Conservation (phyloP, 2,888 invertebrate species). For the Shargacucullia verbasci region DNA sequence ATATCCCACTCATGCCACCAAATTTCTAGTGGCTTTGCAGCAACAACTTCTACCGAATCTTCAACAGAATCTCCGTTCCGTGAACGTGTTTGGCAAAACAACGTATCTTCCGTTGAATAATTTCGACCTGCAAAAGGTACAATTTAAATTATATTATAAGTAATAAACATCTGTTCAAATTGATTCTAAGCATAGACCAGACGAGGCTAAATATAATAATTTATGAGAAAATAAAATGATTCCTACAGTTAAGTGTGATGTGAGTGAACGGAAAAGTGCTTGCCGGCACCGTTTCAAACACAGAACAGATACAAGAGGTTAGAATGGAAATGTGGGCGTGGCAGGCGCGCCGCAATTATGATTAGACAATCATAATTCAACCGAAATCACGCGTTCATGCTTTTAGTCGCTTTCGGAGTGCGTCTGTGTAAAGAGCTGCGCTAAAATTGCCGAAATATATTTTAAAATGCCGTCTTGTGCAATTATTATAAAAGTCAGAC, state of each 20-base stretch:
- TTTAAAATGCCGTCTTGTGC: too few relatives aligned
- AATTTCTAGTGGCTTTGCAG: conserved; percentile 89
- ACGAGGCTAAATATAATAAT: conserved; percentile 23
- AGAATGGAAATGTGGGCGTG: too few relatives aligned
- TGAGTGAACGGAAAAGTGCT: conserved; percentile 39
- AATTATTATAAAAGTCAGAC: too few relatives aligned
- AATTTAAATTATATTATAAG: conserved; percentile 9
- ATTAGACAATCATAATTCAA: too few relatives aligned
- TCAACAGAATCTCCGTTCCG: conserved; percentile 67
- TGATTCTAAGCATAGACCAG: conserved; percentile 6
- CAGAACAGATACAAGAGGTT: too few relatives aligned
- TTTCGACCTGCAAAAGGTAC: conserved; percentile 77
- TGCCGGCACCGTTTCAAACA: conserved; percentile 35
- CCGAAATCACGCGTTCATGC: too few relatives aligned
- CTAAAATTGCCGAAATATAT: too few relatives aligned
- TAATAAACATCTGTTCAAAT: not conserved
- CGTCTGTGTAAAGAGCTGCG: too few relatives aligned
- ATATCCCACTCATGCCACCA: conserved; percentile 91
- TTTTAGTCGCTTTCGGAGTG: too few relatives aligned
- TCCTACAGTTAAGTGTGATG: conserved; percentile 42
- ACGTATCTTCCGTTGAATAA: conserved; percentile 73
- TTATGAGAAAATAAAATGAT: conserved; percentile 35
- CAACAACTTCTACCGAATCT: conserved; percentile 86
- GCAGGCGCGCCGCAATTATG: too few relatives aligned
- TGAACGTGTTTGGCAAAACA: conserved; percentile 88